phyloP scores from a whole-genome alignment of 2,113 vertebrate genomes.

The Pampusana beccarii region DNA sequence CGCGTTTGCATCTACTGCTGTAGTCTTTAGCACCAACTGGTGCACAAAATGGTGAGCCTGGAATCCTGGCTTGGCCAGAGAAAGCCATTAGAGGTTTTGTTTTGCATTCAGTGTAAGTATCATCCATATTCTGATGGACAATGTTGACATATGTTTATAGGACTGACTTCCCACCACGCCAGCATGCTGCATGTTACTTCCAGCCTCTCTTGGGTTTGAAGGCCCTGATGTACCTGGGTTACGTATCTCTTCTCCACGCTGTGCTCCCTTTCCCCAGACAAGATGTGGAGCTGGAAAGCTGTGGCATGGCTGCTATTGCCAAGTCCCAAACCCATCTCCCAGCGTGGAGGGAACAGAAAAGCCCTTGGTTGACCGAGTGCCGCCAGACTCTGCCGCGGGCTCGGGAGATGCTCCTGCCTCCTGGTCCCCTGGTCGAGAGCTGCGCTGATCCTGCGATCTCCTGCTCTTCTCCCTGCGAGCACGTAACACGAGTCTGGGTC shows the following conservation, averaged over 20 bases:
- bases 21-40: neutral
- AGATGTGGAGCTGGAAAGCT: neutral
- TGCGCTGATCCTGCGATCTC: neutral
- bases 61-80: neutral
- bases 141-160: fast-evolving
- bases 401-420: neutral
- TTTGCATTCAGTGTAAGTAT: neutral
- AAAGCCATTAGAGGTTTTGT: neutral
- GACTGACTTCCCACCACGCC: neutral
- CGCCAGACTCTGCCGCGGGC: neutral
- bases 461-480: neutral
- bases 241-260: neutral
- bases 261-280: neutral
- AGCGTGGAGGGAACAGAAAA: neutral
- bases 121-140: neutral
- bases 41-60: neutral
- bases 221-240: neutral
- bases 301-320: neutral
- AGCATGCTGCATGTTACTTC: fast-evolving
- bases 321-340: neutral
- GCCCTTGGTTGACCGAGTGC: neutral
- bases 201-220: neutral
- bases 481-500: neutral
- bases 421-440: neutral
- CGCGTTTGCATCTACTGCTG: neutral